Evolutionary conservation across 2,888 invertebrate species (phyloP), one percentile per base, ranked within the genome.

Genomic region (Platycheirus albimanus): DNA sequence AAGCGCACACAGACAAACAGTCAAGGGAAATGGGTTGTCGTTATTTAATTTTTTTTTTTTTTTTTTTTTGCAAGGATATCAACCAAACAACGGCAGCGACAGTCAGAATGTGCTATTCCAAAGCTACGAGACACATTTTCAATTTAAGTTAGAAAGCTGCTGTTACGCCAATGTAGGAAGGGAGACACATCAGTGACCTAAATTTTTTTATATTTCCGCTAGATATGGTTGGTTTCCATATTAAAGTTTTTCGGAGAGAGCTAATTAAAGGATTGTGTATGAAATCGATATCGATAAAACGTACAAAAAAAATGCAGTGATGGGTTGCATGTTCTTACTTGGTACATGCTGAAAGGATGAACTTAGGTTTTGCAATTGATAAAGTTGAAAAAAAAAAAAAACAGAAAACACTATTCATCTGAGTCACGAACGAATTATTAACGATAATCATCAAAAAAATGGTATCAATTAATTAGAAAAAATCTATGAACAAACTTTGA

Each of bases 251-350:
- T 20, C n/a, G 8, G 11, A 13, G 38, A 61, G 45, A 45, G 47
- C 13, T 19, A 15, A 67, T 15, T 54, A 36, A 38, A 63, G 36
- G 30, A 54, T 49, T 41, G n/a, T n/a, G n/a, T 7, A 47, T 41
- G 2, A 47, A 64, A 64, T 71, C 41, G 71, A 64, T 41, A 13
- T 54, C 10, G n/a, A n/a, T n/a, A n/a, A n/a, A n/a, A n/a, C n/a
- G n/a, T n/a, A n/a, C n/a, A n/a, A n/a, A n/a, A n/a, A n/a, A n/a
- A n/a, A n/a, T n/a, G n/a, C n/a, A n/a, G n/a, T n/a, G n/a, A n/a
- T n/a, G n/a, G n/a, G n/a, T n/a, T n/a, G n/a, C n/a, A n/a, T n/a
- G n/a, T n/a, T n/a, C n/a, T n/a, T n/a, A n/a, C n/a, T n/a, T n/a
- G n/a, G n/a, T n/a, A n/a, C n/a, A n/a, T n/a, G n/a, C n/a, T n/a